Evolutionary conservation across 2,797 vertebrate genomes (phyloP), one percentile per base, ranked within the genome.

Genomic region (Hirundo rustica): DNA sequence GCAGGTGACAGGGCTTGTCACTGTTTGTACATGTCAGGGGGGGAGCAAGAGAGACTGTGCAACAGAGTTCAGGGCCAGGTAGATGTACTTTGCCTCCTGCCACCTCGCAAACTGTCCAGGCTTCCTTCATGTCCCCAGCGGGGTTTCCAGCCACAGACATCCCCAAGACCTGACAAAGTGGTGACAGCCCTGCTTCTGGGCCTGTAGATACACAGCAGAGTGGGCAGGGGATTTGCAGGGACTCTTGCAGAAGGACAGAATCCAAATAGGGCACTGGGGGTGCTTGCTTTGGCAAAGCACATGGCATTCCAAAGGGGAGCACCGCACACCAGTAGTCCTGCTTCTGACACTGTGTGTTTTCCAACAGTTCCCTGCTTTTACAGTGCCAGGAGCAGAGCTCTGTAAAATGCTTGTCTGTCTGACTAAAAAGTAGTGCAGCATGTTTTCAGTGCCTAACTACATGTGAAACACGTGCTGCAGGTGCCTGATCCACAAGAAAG

Each of bases 1-100:
- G 67, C 86, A 61, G 53, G 47, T 88, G 80, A 90, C 34, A 48
- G 80, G 67, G 53, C 71, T 92, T 89, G 84, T 95, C 93, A 76
- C 51, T 0, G 7, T 51, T 89, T 88, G 86, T 82, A 87, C 53
- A 10, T 57, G 72, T 87, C 89, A 83, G 34, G 16, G 3, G 1
- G 15, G 64, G 47, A 93, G 58, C 62, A 78, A 40, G 51, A 66
- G 54, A 88, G 58, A 76, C 45, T 1, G 22, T 3, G 4, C 2
- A 4, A 47, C 47, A 57, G 77, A 78, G 78, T 57, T 91, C 89
- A 71, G 81, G 81, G 53, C 75, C 57, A 54, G 61, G 74, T 53
- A 74, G 75, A 29, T 54, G 65, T n/a, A 5, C 47, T 57, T 58
- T 82, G 48, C 84, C 75, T 92, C 87, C 75, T 21, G 47, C 78